Conservation (phyloP, 2,888 invertebrate genomes). For the Aphodius sticticus region DNA sequence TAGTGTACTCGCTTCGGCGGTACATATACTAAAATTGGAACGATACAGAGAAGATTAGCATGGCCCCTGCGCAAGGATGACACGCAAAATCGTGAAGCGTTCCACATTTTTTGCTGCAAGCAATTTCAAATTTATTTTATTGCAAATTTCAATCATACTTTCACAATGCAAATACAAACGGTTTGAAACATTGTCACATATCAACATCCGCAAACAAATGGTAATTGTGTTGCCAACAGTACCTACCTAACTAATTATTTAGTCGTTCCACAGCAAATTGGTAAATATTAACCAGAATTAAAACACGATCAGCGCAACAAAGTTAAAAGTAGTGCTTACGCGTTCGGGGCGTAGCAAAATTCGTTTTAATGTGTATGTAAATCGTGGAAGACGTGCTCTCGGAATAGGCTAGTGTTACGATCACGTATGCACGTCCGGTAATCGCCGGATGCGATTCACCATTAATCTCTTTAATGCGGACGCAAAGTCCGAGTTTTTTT, state of each 20-base stretch:
- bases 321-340: background rate
- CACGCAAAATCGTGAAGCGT: constrained; percentile 93
- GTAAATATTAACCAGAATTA: background rate
- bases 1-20: constrained; percentile 76
- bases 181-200: too few relatives aligned
- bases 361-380: background rate
- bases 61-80: constrained; percentile 93
- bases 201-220: too few relatives aligned
- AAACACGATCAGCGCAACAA: background rate
- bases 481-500: background rate
- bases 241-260: background rate
- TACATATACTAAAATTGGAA: constrained; percentile 89
- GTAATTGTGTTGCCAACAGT: too few relatives aligned
- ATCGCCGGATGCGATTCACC: background rate
- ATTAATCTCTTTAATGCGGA: constrained; percentile 4
- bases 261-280: background rate
- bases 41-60: constrained; percentile 94
- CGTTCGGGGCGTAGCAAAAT: background rate
- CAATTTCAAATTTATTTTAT: too few relatives aligned
- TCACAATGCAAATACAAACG: too few relatives aligned
- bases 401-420: background rate
- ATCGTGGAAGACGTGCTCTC: background rate
- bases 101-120: constrained; percentile 66
- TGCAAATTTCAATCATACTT: too few relatives aligned
- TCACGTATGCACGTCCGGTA: background rate